Evolutionary conservation across 35 echinoderm and acorn worm genomes (phyloP).

Genomic region (Holothuria glaberrima): DNA sequence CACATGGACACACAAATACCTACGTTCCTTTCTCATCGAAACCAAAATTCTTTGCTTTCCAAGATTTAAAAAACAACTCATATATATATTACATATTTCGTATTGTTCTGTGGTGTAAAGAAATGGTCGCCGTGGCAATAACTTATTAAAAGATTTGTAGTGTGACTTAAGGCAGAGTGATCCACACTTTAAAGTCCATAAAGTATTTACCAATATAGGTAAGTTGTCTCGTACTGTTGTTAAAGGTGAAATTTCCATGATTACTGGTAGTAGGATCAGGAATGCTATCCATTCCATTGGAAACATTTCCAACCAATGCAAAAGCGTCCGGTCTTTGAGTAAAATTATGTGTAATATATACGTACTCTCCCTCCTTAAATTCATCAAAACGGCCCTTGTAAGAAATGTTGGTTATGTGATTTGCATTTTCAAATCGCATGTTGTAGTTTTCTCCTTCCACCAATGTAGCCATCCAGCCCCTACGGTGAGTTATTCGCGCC

Average conservation of each 20-base stretch:
- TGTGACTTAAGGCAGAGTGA: too few relatives aligned
- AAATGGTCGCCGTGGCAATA: too few relatives aligned
- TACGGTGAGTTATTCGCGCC: constrained; percentile 80
- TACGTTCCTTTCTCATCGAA: too few relatives aligned
- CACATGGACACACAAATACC: too few relatives aligned
- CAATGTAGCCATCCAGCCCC: constrained; percentile 93
- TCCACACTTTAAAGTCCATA: too few relatives aligned
- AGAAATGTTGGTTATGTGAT: constrained; percentile 94
- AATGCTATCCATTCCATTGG: constrained; percentile 55
- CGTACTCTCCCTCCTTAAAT: constrained; percentile 82
- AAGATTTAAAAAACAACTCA: too few relatives aligned
- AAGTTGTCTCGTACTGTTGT: constrained; percentile 71
- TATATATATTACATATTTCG: too few relatives aligned
- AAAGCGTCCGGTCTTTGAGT: constrained; percentile 83
- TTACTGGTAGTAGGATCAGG: constrained; percentile 58
- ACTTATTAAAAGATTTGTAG: too few relatives aligned
- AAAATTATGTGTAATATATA: constrained; percentile 83
- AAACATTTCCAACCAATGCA: constrained; percentile 50
- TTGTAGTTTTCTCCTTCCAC: constrained; percentile 69
- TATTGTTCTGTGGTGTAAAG: too few relatives aligned
- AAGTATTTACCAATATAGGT: constrained; percentile 89
- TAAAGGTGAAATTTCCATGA: constrained; percentile 80
- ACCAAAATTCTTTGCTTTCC: too few relatives aligned
- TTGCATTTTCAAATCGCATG: constrained; percentile 78
- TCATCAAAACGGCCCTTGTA: constrained; percentile 77